These are phyloP conservation scores for Leucozona laternaria DNA, from an alignment of 2,888 invertebrate species.

Conservation along the genomic window DNA sequence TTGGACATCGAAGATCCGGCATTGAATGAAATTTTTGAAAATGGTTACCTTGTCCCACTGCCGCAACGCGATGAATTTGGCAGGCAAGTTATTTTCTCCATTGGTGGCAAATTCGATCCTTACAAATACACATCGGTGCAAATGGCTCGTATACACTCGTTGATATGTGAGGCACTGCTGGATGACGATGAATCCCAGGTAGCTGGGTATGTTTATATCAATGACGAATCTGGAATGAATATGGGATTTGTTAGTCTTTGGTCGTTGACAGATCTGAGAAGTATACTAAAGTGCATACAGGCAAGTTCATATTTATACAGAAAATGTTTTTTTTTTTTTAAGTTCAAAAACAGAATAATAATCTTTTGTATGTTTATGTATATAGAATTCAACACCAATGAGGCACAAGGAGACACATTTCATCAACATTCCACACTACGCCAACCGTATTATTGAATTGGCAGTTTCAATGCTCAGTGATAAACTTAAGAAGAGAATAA, in stretches of 20 bases:
- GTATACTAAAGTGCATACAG: slow-evolving; percentile 91
- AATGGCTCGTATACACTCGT: slow-evolving; percentile 93
- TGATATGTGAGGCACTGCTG: slow-evolving; percentile 92
- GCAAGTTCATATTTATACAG: slow-evolving; percentile 83
- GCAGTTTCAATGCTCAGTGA: slow-evolving; percentile 92
- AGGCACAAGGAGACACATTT: slow-evolving; percentile 95
- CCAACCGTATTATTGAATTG: slow-evolving; percentile 92
- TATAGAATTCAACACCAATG: slow-evolving; percentile 94
- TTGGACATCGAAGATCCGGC: slow-evolving; percentile 92
- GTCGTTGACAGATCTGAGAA: slow-evolving; percentile 91
- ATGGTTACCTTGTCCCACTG: slow-evolving; percentile 91
- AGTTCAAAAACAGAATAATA: not conserved
- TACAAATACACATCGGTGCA: slow-evolving; percentile 91
- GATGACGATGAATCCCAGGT: slow-evolving; percentile 94
- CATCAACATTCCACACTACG: slow-evolving; percentile 92
- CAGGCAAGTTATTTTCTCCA: slow-evolving; percentile 90
- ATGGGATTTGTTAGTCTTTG: slow-evolving; percentile 93
- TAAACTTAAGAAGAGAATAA: slow-evolving; percentile 91
- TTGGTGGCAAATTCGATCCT: slow-evolving; percentile 92
- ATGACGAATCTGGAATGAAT: slow-evolving; percentile 92
- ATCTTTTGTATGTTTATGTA: slow-evolving; percentile 68
- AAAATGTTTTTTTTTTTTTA: not conserved
- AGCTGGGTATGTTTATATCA: slow-evolving; percentile 92
- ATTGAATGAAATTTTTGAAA: slow-evolving; percentile 91
- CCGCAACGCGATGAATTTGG: slow-evolving; percentile 90